Base-by-base conservation (phyloP, 2,888 invertebrate genomes). In the Hoplodrina blanda region DNA sequence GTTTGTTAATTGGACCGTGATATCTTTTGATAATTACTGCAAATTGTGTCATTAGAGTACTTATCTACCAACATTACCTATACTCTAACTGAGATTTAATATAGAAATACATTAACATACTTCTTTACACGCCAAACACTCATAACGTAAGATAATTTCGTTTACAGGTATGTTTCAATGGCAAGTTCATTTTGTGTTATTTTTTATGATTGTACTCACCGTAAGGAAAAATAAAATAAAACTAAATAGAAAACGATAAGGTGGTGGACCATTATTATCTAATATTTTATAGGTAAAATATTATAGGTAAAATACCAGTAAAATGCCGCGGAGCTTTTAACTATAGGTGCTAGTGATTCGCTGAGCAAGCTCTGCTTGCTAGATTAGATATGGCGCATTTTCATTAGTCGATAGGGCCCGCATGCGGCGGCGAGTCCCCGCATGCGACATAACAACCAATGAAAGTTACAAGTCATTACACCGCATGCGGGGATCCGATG, bases 381-480 rank as follows among this genome's bases (percentile, higher is more conserved):
- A 67, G 19, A 50, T 73, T 44, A 11, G 41, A 66, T 60, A 59
- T 73, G n/a, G n/a, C n/a, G n/a, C n/a, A n/a, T n/a, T n/a, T n/a
- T n/a, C n/a, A n/a, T n/a, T n/a, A n/a, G n/a, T n/a, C n/a, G n/a
- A n/a, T n/a, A n/a, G n/a, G n/a, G n/a, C n/a, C n/a, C n/a, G n/a
- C n/a, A n/a, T n/a, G n/a, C n/a, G n/a, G n/a, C n/a, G n/a, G n/a
- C n/a, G n/a, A n/a, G n/a, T n/a, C n/a, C n/a, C n/a, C n/a, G n/a
- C n/a, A n/a, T n/a, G n/a, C n/a, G n/a, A n/a, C n/a, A n/a, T n/a
- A n/a, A n/a, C n/a, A n/a, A n/a, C n/a, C n/a, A n/a, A n/a, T n/a
- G n/a, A n/a, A n/a, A n/a, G n/a, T n/a, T n/a, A n/a, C n/a, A n/a
- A n/a, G n/a, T n/a, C n/a, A n/a, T n/a, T n/a, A n/a, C n/a, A n/a